Evolutionary conservation across 2,797 vertebrate species (phyloP).

Genomic region (Tolypeutes matacus): DNA sequence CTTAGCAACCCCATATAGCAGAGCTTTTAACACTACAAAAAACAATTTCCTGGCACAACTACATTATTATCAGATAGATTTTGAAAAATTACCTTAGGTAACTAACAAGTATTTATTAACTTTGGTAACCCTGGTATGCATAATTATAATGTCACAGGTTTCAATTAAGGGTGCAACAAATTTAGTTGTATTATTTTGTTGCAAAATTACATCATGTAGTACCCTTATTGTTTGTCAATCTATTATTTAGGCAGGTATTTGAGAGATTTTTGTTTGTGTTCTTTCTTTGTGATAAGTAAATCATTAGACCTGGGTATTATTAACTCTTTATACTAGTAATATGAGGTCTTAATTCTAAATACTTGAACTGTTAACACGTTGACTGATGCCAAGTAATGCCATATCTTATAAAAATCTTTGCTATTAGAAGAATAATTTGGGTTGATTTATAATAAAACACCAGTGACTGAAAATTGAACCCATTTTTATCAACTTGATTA

Average conservation of each 20-base stretch:
- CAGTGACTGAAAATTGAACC: not conserved
- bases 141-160: constrained; percentile 71
- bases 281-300: not conserved
- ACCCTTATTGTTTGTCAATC: not conserved
- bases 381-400: not conserved
- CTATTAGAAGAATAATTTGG: not conserved
- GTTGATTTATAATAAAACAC: not conserved
- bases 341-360: not conserved
- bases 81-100: constrained; percentile 65
- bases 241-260: not conserved
- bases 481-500: not conserved
- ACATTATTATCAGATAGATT: constrained; percentile 56
- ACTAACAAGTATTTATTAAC: constrained; percentile 80
- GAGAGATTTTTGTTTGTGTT: not conserved
- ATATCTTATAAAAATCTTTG: not conserved
- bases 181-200: constrained; percentile 67
- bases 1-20: constrained; percentile 14
- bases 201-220: not conserved
- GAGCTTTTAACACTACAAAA: constrained; percentile 54
- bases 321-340: not conserved
- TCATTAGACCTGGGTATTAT: not conserved
- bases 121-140: constrained; percentile 40
- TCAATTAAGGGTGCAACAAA: constrained; percentile 70
- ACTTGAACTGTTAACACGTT: not conserved
- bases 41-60: constrained; percentile 55